Evolutionary conservation across 2,797 vertebrate species (phyloP).

Genomic region (Siniperca scherzeri): DNA sequence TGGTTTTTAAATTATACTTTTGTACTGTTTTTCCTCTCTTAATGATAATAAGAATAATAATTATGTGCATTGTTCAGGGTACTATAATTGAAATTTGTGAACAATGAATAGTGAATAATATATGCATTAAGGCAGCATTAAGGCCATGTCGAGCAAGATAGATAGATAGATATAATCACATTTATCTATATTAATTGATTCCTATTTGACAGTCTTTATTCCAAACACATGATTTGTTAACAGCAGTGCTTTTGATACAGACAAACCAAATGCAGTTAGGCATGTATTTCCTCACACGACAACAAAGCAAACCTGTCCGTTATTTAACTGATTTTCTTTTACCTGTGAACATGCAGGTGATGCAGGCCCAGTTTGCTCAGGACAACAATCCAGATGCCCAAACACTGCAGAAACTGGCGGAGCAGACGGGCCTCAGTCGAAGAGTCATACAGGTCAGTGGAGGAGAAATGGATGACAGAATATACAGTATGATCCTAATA

Average conservation of each 20-base stretch:
- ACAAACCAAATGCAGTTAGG: background rate
- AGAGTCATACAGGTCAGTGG: conserved; percentile 95
- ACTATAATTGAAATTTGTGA: background rate
- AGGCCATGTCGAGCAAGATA: background rate
- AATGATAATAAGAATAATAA: background rate
- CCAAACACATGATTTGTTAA: background rate
- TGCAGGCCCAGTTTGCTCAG: conserved; percentile 96
- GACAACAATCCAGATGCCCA: conserved; percentile 97
- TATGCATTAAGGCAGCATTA: background rate
- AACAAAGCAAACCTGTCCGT: conserved; percentile 5
- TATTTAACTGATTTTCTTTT: background rate
- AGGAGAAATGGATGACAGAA: conserved; percentile 1
- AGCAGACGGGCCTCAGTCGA: conserved; percentile 95
- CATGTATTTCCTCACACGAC: background rate
- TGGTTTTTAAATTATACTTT: background rate
- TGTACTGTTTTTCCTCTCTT: background rate
- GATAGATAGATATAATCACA: background rate
- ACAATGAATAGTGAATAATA: background rate
- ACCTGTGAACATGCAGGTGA: conserved; percentile 85
- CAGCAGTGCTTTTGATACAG: background rate
- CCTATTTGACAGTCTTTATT: background rate
- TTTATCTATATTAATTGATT: background rate
- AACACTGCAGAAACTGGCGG: conserved; percentile 93
- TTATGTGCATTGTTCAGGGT: background rate
- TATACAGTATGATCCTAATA: background rate